Evolutionary conservation across 1,140 invertebrate genomes (phyloP).

Genomic region (Ylistrum balloti): DNA sequence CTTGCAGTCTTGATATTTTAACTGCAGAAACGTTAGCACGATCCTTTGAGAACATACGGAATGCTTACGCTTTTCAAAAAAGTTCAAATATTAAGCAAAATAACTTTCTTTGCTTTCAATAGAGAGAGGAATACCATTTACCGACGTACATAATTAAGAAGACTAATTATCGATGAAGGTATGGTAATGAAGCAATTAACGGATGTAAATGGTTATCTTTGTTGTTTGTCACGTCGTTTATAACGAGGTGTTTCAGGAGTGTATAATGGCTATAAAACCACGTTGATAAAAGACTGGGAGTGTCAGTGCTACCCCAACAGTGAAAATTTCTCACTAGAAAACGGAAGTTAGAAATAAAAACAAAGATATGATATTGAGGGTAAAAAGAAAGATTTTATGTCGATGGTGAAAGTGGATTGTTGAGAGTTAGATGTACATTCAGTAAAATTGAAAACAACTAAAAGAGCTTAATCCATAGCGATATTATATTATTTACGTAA

Average conservation of each 20-base stretch:
- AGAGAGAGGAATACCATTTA: neutral
- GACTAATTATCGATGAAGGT: neutral
- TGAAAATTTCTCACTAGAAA: neutral
- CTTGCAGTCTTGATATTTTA: too few species aligned
- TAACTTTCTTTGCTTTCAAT: too few species aligned
- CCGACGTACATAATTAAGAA: neutral
- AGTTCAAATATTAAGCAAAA: too few species aligned
- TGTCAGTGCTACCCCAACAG: neutral
- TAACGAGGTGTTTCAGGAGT: neutral
- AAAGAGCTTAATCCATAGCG: too few species aligned
- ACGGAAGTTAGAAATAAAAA: neutral
- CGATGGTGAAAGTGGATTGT: neutral
- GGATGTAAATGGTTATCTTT: neutral
- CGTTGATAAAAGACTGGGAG: neutral
- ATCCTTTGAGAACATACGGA: too few species aligned
- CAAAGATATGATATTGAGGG: neutral
- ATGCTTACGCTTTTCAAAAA: too few species aligned
- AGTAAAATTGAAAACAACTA: too few species aligned
- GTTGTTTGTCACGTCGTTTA: neutral
- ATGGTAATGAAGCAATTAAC: neutral
- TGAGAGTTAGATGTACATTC: too few species aligned
- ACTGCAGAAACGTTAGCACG: too few species aligned
- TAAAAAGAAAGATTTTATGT: neutral
- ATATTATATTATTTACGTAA: too few species aligned
- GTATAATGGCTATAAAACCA: neutral